phyloP scores from a whole-genome alignment of 2,113 vertebrate species.

The Cyprinus carpio region DNA sequence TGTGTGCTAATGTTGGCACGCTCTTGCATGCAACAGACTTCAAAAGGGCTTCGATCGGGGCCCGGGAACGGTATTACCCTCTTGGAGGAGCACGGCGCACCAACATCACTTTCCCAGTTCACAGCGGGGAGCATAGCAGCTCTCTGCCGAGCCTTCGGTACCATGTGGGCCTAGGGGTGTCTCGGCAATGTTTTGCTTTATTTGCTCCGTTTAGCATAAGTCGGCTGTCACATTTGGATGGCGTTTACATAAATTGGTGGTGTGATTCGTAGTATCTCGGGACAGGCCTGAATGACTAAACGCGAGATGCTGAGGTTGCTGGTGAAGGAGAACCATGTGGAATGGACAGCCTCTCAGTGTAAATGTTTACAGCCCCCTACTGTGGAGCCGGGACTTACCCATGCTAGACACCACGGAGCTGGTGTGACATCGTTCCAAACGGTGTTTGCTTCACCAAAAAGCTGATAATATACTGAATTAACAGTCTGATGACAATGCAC shows the following conservation, averaged over 20 bases:
- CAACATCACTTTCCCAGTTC: conserved; percentile 85
- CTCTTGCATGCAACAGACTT: conserved; percentile 76
- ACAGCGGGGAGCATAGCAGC: conserved; percentile 83
- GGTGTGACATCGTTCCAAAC: conserved; percentile 66
- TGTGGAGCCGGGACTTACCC: conserved; percentile 77
- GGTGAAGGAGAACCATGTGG: conserved; percentile 80
- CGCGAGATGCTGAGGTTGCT: conserved; percentile 82
- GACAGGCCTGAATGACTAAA: conserved; percentile 82
- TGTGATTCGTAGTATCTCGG: conserved; percentile 82
- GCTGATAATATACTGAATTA: background rate
- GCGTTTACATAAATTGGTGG: conserved; percentile 79
- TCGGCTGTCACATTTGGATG: conserved; percentile 85
- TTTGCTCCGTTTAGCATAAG: conserved; percentile 83
- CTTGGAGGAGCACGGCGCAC: conserved; percentile 76
- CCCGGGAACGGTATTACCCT: conserved; percentile 77
- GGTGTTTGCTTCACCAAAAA: conserved; percentile 52
- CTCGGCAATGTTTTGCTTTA: conserved; percentile 85
- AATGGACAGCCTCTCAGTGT: conserved; percentile 83
- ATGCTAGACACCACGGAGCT: conserved; percentile 73
- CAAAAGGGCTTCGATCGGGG: conserved; percentile 76
- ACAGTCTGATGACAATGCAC: background rate
- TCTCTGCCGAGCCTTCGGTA: conserved; percentile 75
- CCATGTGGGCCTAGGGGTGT: conserved; percentile 85
- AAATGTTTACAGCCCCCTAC: conserved; percentile 84
- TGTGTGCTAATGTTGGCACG: conserved; percentile 67